These are phyloP conservation scores for Helicoverpa zea DNA, from an alignment of 1,140 invertebrate genomes.

Conservation along the genomic window DNA sequence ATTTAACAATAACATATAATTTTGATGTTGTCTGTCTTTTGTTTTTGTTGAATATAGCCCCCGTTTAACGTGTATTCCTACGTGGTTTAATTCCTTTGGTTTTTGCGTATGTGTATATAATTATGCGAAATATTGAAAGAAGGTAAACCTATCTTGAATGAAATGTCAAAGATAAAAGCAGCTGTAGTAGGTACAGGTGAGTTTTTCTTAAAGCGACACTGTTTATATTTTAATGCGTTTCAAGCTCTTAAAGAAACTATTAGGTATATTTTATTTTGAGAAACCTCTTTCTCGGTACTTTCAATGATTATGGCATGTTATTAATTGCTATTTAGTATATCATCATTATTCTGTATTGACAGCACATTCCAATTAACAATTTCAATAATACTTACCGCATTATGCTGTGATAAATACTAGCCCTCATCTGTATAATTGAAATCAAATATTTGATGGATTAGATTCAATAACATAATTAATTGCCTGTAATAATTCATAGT, in stretches of 20 bases:
- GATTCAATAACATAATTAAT: slow-evolving; percentile 20
- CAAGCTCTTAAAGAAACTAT: too few relatives aligned
- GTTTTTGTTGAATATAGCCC: slow-evolving; percentile 6
- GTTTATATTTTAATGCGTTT: too few relatives aligned
- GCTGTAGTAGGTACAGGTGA: not conserved
- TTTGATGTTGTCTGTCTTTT: slow-evolving; percentile 61
- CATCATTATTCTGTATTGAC: not conserved
- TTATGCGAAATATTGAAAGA: slow-evolving; percentile 1
- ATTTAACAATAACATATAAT: slow-evolving; percentile 61
- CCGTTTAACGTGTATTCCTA: slow-evolving; percentile 26
- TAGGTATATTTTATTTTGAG: too few relatives aligned
- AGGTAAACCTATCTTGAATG: not conserved
- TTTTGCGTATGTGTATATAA: slow-evolving; percentile 3
- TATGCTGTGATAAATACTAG: not conserved
- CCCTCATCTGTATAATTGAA: slow-evolving; percentile 8
- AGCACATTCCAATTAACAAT: slow-evolving; percentile 12
- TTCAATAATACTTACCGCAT: not conserved
- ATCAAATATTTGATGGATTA: slow-evolving; percentile 28
- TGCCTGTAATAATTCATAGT: slow-evolving; percentile 17
- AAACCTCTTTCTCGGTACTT: not conserved
- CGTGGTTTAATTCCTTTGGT: slow-evolving; percentile 31
- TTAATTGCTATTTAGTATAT: not conserved
- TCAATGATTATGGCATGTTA: not conserved
- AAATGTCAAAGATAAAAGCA: too few relatives aligned
- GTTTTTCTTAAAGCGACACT: not conserved